Evolutionary conservation across 1,140 invertebrate genomes (phyloP).

Genomic region (Epicauta chinensis): DNA sequence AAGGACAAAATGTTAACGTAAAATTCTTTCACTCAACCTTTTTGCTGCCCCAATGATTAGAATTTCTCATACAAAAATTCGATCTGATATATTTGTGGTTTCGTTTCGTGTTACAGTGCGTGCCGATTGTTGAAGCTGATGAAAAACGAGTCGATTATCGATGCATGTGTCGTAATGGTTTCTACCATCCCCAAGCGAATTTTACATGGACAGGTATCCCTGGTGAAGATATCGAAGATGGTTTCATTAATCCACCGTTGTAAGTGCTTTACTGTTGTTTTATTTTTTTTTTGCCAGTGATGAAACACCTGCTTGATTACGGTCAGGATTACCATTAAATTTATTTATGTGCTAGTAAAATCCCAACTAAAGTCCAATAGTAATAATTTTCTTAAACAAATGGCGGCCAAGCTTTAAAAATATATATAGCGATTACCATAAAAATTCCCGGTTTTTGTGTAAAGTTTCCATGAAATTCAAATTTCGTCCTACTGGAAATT

Average conservation of each 20-base stretch:
- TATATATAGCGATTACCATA: no score
- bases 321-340: no score
- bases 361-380: no score
- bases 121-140: conserved; percentile 24
- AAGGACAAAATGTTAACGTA: neutral
- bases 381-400: no score
- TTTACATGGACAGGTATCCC: conserved; percentile 43
- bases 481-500: neutral
- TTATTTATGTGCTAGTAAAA: no score
- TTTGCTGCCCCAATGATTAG: no score
- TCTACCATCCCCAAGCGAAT: conserved; percentile 42
- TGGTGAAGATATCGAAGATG: conserved; percentile 44
- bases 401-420: neutral
- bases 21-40: neutral
- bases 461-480: no score
- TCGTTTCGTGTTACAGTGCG: conserved; percentile 36
- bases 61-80: no score
- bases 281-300: no score
- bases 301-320: no score
- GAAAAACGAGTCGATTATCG: conserved; percentile 39
- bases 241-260: conserved; percentile 38
- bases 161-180: conserved; percentile 46
- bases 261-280: conserved; percentile 19
- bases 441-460: no score
- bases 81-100: no score